Evolutionary conservation across 2,888 invertebrate genomes (phyloP).

Genomic region (Arrhopalites spinosus): DNA sequence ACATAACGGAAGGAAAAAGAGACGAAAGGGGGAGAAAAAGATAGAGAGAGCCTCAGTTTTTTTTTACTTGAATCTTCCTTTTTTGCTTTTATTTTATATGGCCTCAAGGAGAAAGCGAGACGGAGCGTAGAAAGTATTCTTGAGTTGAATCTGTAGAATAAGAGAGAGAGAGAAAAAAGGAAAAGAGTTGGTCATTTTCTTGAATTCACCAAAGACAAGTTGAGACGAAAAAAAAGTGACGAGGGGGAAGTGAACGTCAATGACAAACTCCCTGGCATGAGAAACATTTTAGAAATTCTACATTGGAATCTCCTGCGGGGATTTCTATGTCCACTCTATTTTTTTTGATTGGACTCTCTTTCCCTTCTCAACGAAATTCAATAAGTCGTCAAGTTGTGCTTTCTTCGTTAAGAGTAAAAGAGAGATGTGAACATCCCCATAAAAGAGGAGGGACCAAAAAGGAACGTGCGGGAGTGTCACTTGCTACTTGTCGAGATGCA

Average conservation of each 20-base stretch:
- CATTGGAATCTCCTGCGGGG: constrained; percentile 36
- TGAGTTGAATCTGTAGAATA: not conserved
- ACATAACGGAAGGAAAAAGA: no score
- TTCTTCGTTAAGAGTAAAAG: constrained; percentile 39
- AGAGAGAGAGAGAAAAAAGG: not conserved
- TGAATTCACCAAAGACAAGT: not conserved
- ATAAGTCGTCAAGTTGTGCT: constrained; percentile 36
- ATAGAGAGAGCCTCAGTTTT: not conserved
- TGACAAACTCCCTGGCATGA: not conserved
- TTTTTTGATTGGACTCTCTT: constrained; percentile 30
- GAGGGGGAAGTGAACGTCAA: not conserved
- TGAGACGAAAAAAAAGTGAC: not conserved
- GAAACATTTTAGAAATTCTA: constrained; percentile 32
- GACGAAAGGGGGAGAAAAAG: not conserved
- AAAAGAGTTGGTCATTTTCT: not conserved
- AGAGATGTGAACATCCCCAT: constrained; percentile 16
- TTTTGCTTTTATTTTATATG: constrained; percentile 7
- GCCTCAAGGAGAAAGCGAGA: constrained; percentile 39
- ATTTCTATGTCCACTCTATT: constrained; percentile 29
- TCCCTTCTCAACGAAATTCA: constrained; percentile 36
- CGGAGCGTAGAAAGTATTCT: constrained; percentile 5
- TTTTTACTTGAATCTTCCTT: not conserved
- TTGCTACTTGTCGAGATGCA: not conserved
- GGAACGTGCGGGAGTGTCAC: not conserved
- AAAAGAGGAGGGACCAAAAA: not conserved